Evolutionary conservation across 1,140 invertebrate genomes (phyloP).

Genomic region (Samia ricini): DNA sequence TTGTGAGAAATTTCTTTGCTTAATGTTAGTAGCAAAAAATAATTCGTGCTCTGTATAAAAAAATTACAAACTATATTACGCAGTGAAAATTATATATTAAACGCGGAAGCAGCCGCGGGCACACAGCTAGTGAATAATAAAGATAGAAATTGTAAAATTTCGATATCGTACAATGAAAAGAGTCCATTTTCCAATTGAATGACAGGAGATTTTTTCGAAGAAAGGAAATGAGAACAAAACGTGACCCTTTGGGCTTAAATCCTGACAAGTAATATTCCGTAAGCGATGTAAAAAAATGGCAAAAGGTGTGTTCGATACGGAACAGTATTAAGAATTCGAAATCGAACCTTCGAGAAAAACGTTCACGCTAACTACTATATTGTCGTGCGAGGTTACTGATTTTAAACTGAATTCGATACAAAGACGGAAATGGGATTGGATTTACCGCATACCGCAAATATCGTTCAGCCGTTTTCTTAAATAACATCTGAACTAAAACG

Average conservation of each 20-base stretch:
- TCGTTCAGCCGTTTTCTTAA: neutral
- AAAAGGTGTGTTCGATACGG: neutral
- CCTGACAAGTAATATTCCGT: neutral
- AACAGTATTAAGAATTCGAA: neutral
- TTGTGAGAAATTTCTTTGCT: too few relatives aligned
- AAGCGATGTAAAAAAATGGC: neutral
- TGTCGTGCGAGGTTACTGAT: neutral
- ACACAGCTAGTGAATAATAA: neutral
- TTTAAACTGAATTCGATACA: neutral
- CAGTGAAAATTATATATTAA: too few relatives aligned
- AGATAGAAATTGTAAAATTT: neutral
- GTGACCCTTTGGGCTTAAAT: neutral
- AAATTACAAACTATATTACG: too few relatives aligned
- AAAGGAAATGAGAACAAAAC: constrained; percentile 1
- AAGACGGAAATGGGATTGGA: neutral
- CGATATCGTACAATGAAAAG: neutral
- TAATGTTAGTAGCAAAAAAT: too few relatives aligned
- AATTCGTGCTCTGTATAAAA: too few relatives aligned
- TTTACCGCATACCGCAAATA: neutral
- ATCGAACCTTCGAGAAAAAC: neutral
- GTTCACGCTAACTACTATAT: neutral
- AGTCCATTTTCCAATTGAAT: neutral
- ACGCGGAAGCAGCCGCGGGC: too few relatives aligned
- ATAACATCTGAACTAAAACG: neutral
- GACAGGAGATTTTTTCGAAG: neutral